phyloP scores from a whole-genome alignment of 2,113 vertebrate species.

The Mionectes macconnelli region DNA sequence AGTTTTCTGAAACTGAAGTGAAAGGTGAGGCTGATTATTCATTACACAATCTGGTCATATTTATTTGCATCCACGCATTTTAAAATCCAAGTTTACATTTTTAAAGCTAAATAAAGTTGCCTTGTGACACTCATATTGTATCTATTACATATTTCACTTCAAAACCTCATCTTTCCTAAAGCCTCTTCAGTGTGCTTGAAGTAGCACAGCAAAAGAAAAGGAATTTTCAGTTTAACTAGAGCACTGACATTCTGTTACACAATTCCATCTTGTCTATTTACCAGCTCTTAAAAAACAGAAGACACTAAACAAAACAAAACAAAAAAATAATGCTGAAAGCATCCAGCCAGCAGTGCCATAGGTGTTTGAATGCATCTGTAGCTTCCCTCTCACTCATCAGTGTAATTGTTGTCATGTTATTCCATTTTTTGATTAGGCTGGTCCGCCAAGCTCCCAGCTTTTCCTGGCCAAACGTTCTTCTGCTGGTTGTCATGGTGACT shows the following conservation, averaged over 20 bases:
- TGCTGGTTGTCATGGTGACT: conserved; percentile 85
- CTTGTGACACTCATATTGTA: conserved; percentile 79
- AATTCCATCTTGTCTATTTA: conserved; percentile 83
- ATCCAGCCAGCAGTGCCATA: conserved; percentile 72
- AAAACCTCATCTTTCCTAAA: conserved; percentile 83
- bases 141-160: conserved; percentile 86
- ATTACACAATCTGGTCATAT: neutral
- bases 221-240: conserved; percentile 85
- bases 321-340: conserved; percentile 66
- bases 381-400: conserved; percentile 80
- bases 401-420: conserved; percentile 84
- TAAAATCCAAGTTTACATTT: conserved; percentile 75
- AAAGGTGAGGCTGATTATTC: conserved; percentile 1
- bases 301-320: conserved; percentile 69
- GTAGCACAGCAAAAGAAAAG: conserved; percentile 81
- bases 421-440: conserved; percentile 86
- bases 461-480: conserved; percentile 83
- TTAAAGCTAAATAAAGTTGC: conserved; percentile 78
- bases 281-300: conserved; percentile 80
- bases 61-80: conserved; percentile 66
- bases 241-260: conserved; percentile 84
- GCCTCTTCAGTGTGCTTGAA: conserved; percentile 81
- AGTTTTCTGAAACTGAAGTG: conserved; percentile 13
- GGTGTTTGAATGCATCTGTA: conserved; percentile 79
- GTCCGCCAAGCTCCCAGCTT: conserved; percentile 81